Evolutionary conservation across 2,888 invertebrate species (phyloP).

Genomic region (Cryptocheilus praepositus): DNA sequence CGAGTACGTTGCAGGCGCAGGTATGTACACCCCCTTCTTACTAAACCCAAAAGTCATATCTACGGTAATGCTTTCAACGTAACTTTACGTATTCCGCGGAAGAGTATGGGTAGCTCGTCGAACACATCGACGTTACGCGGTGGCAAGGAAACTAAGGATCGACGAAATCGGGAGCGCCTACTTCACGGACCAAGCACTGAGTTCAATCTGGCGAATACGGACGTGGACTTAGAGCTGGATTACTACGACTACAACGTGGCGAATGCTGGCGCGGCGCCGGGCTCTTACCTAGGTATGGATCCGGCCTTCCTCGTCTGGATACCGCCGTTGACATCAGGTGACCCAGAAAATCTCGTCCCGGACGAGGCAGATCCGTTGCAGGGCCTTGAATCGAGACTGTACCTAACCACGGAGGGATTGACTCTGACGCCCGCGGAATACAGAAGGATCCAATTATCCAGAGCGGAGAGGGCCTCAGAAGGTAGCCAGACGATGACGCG

Average conservation of each 20-base stretch:
- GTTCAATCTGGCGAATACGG: constrained; percentile 84
- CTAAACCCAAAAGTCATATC: no score
- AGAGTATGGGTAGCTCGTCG: no score
- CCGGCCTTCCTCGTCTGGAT: constrained; percentile 93
- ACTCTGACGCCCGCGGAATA: constrained; percentile 66
- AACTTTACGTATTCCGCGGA: no score
- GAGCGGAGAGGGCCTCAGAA: constrained; percentile 39
- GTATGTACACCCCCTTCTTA: no score
- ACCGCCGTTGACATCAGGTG: constrained; percentile 85
- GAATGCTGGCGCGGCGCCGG: constrained; percentile 87
- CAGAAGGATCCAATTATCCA: constrained; percentile 46
- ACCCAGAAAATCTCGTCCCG: constrained; percentile 47
- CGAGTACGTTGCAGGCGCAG: no score
- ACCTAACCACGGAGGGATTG: constrained; percentile 60
- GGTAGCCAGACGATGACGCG: no score
- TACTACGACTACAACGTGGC: constrained; percentile 93
- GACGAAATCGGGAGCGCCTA: constrained; percentile 83
- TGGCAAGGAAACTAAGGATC: constrained; percentile 83
- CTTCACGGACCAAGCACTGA: constrained; percentile 84
- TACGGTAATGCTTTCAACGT: no score
- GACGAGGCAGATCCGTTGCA: constrained; percentile 25
- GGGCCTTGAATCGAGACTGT: constrained; percentile 36
- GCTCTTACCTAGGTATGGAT: constrained; percentile 92
- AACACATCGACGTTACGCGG: constrained; percentile 33
- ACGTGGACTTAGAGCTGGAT: constrained; percentile 88